Conservation (phyloP, 2,797 vertebrate species). For the Syndactyla subalaris region DNA sequence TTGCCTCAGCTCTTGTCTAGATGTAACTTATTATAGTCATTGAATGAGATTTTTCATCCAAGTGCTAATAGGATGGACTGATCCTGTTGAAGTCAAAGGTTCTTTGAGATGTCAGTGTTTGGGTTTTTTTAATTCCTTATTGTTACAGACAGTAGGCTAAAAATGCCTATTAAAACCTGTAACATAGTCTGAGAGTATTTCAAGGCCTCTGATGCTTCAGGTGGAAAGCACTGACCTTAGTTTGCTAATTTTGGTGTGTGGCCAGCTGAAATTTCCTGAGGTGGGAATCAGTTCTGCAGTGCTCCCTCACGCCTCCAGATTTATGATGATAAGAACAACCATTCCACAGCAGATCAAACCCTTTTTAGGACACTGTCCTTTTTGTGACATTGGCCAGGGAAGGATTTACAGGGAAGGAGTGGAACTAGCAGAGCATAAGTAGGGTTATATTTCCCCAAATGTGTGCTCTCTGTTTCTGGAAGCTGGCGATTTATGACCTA, state of each 20-base stretch:
- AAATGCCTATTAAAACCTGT: neutral
- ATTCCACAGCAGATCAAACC: neutral
- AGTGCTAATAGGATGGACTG: neutral
- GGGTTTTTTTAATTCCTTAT: neutral
- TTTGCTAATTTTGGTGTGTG: neutral
- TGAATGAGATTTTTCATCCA: neutral
- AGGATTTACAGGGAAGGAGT: neutral
- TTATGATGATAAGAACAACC: neutral
- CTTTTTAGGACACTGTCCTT: neutral
- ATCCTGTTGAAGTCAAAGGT: neutral
- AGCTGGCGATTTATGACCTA: neutral
- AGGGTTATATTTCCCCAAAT: neutral
- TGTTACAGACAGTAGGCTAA: neutral
- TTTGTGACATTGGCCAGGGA: neutral
- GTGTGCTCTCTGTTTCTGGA: neutral
- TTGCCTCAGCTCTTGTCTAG: neutral
- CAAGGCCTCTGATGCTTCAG: neutral
- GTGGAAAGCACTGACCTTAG: neutral
- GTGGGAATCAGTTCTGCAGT: neutral
- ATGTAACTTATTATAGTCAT: neutral
- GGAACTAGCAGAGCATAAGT: neutral
- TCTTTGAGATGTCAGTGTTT: neutral
- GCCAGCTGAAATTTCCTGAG: neutral
- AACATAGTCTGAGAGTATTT: neutral
- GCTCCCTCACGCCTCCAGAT: neutral